A percentile compares a stretch with the other conserved stretches of the same genome.
These are phyloP conservation scores for Celastrina argiolus DNA, from an alignment of 2,888 invertebrate genomes.

Conservation along the genomic window DNA sequence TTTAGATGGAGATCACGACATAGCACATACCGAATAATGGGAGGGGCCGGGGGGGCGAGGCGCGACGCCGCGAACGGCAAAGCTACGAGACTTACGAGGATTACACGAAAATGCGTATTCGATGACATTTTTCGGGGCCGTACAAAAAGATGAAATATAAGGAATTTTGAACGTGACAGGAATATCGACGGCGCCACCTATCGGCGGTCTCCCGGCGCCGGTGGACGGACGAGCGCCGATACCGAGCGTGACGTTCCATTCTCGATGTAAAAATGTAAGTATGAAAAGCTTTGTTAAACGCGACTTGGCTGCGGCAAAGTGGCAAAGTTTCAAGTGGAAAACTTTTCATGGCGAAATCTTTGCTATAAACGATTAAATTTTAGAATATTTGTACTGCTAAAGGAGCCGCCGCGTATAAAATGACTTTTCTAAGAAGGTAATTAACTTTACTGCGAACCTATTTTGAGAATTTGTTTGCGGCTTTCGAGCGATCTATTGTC, in stretches of 20 bases:
- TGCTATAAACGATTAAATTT: conserved; percentile 73
- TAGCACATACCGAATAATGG: conserved; percentile 57
- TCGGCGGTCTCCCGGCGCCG: conserved; percentile 70
- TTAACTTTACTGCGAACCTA: conserved; percentile 26
- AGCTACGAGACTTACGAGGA: conserved; percentile 75
- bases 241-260: conserved; percentile 75
- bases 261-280: conserved; percentile 75
- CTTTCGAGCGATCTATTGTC: background rate
- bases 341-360: conserved; percentile 75
- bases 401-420: conserved; percentile 48
- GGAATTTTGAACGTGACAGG: conserved; percentile 75
- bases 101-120: conserved; percentile 78
- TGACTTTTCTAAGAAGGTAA: conserved; percentile 42
- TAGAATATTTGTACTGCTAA: conserved; percentile 70
- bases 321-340: conserved; percentile 77
- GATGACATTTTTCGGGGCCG: conserved; percentile 76
- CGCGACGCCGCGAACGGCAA: conserved; percentile 50
- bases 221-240: conserved; percentile 68
- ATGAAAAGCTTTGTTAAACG: conserved; percentile 77
- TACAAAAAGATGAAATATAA: conserved; percentile 77
- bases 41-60: conserved; percentile 41
- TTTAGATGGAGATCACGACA: conserved; percentile 60
- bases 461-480: conserved; percentile 10
- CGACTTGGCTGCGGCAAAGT: conserved; percentile 72
- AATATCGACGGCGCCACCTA: conserved; percentile 71